These are phyloP conservation scores for Silurus glanis DNA, from an alignment of 2,113 vertebrate species.

Conservation along the genomic window DNA sequence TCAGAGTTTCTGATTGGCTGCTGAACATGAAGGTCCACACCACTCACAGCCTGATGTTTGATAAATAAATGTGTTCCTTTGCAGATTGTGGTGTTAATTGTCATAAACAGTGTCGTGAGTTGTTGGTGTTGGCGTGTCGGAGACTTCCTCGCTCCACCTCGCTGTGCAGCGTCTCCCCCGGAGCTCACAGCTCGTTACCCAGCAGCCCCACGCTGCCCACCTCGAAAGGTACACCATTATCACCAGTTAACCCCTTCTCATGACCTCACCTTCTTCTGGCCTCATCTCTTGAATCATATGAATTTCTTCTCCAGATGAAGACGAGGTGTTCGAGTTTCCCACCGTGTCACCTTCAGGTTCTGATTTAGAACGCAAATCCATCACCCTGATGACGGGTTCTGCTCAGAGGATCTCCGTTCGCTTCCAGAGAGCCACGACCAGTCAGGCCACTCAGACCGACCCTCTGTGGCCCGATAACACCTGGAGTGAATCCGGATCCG, in stretches of 20 bases:
- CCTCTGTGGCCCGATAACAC: slow-evolving; percentile 85
- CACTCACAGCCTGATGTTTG: neutral
- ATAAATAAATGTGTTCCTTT: slow-evolving; percentile 10
- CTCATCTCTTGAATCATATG: neutral
- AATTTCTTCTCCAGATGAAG: slow-evolving; percentile 74
- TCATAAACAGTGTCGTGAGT: slow-evolving; percentile 94
- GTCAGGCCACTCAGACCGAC: slow-evolving; percentile 93
- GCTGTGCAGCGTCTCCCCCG: slow-evolving; percentile 71
- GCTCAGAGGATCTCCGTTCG: slow-evolving; percentile 90
- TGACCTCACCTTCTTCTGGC: neutral
- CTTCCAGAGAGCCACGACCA: slow-evolving; percentile 87
- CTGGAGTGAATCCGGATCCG: slow-evolving; percentile 75
- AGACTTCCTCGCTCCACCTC: slow-evolving; percentile 84
- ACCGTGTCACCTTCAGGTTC: slow-evolving; percentile 67
- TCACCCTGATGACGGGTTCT: slow-evolving; percentile 90
- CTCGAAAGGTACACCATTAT: slow-evolving; percentile 72
- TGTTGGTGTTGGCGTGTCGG: slow-evolving; percentile 91
- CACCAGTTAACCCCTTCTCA: too few species aligned
- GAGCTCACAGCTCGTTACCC: slow-evolving; percentile 84
- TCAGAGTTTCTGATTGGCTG: too few species aligned
- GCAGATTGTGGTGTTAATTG: slow-evolving; percentile 96
- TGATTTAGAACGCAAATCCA: slow-evolving; percentile 80
- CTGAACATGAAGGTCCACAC: neutral
- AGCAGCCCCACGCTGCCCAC: slow-evolving; percentile 85
- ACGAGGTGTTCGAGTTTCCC: slow-evolving; percentile 92